These are phyloP conservation scores for Drosophila mimica DNA, from an alignment of 2,888 invertebrate genomes.

Conservation along the genomic window DNA sequence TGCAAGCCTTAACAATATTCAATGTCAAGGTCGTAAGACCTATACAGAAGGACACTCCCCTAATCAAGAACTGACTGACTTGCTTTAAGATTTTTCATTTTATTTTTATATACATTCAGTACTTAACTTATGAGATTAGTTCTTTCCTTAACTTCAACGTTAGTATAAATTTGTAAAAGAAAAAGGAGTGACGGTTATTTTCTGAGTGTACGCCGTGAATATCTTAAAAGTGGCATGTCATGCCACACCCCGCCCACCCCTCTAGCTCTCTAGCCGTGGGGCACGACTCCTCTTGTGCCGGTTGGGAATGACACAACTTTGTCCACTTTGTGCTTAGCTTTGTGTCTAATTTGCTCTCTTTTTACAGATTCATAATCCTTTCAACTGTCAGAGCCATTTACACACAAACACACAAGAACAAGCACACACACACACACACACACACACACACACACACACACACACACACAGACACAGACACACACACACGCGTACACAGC, in stretches of 20 bases:
- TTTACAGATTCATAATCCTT: slow-evolving; percentile 62
- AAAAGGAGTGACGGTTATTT: not conserved
- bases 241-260: not conserved
- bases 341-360: slow-evolving; percentile 34
- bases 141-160: not conserved
- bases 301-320: slow-evolving; percentile 24
- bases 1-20: not conserved
- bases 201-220: slow-evolving; percentile 19
- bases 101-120: not conserved
- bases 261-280: not conserved
- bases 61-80: not conserved
- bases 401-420: not conserved
- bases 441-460: not conserved
- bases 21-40: not conserved
- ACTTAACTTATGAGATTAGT: not conserved
- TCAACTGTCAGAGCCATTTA: slow-evolving; percentile 43
- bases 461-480: slow-evolving; percentile 1
- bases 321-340: slow-evolving; percentile 36
- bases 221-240: slow-evolving; percentile 62
- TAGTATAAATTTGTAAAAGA: not conserved
- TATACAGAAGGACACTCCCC: not conserved
- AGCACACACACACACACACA: slow-evolving; percentile 2
- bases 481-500: slow-evolving; percentile 1
- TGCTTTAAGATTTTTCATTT: not conserved
- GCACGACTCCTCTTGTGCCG: not conserved